A percentile compares a stretch with the other conserved stretches of the same genome.
Conservation (phyloP, 2,797 vertebrate species). For the Sternotherus odoratus region DNA sequence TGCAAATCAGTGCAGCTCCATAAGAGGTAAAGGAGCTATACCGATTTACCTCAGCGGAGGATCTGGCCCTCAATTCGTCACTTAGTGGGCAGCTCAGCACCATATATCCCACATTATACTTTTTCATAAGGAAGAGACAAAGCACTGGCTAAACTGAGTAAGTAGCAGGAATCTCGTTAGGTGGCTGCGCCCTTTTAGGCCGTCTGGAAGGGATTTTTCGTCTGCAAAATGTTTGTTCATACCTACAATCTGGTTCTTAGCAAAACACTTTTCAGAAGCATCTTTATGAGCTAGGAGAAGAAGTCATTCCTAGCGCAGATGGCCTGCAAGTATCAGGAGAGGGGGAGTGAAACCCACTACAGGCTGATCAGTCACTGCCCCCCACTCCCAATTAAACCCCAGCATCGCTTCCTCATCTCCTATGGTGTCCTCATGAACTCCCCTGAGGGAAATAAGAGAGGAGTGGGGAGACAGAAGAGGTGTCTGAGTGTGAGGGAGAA, state of each 20-base stretch:
- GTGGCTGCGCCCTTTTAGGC: background rate
- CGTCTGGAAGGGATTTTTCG: background rate
- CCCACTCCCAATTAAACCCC: background rate
- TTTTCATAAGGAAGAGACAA: background rate
- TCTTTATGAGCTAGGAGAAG: no score
- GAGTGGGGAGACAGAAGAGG: rapidly evolving
- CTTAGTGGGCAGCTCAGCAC: rapidly evolving
- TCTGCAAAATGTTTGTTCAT: background rate
- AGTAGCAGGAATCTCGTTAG: background rate
- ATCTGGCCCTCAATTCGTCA: background rate
- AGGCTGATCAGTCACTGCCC: background rate
- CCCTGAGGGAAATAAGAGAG: background rate
- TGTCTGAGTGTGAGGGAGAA: background rate
- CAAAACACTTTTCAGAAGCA: background rate
- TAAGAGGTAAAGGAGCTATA: rapidly evolving
- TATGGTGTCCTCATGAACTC: background rate
- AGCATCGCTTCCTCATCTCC: background rate
- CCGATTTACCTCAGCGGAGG: background rate
- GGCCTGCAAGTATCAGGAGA: background rate
- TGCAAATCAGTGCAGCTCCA: rapidly evolving
- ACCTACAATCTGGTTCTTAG: background rate
- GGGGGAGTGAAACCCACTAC: background rate
- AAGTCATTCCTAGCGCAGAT: background rate
- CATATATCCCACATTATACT: rapidly evolving
- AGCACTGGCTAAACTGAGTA: background rate